These are phyloP conservation scores for Dryadula phaetusa DNA, from an alignment of 2,888 invertebrate genomes.

Conservation along the genomic window DNA sequence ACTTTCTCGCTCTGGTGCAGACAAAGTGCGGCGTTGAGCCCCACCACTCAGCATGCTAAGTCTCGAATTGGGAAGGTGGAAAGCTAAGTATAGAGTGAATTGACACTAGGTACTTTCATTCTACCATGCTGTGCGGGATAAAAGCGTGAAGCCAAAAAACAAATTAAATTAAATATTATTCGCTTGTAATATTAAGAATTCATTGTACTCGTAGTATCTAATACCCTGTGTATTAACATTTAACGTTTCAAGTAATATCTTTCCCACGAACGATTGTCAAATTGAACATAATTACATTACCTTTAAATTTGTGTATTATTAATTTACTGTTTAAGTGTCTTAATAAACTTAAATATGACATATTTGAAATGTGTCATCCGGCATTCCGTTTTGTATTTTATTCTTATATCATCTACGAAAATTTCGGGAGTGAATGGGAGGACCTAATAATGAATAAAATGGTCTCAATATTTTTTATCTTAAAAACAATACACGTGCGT, in stretches of 20 bases:
- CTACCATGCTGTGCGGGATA: no score
- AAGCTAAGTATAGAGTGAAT: no score
- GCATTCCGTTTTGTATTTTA: no score
- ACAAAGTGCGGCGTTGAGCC: no score
- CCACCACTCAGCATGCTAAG: no score
- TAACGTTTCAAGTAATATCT: conserved; percentile 34
- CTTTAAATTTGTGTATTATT: not conserved
- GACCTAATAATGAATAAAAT: not conserved
- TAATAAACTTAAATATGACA: not conserved
- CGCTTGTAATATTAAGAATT: conserved; percentile 4
- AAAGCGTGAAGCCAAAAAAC: no score
- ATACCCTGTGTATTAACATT: conserved; percentile 35
- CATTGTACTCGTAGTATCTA: conserved; percentile 11
- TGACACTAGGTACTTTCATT: no score
- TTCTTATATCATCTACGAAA: not conserved
- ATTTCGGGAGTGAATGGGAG: not conserved
- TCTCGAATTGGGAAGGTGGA: no score
- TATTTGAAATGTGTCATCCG: no score
- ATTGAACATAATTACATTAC: conserved; percentile 9
- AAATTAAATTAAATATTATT: no score
- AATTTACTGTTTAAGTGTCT: not conserved
- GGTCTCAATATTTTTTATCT: not conserved
- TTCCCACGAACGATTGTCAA: conserved; percentile 28
- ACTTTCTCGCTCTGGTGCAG: no score
- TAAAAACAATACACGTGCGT: not conserved